A percentile compares a stretch with the other conserved stretches of the same genome.
phyloP scores from a whole-genome alignment of 2,797 vertebrate species.

The Harpagifer antarcticus region DNA sequence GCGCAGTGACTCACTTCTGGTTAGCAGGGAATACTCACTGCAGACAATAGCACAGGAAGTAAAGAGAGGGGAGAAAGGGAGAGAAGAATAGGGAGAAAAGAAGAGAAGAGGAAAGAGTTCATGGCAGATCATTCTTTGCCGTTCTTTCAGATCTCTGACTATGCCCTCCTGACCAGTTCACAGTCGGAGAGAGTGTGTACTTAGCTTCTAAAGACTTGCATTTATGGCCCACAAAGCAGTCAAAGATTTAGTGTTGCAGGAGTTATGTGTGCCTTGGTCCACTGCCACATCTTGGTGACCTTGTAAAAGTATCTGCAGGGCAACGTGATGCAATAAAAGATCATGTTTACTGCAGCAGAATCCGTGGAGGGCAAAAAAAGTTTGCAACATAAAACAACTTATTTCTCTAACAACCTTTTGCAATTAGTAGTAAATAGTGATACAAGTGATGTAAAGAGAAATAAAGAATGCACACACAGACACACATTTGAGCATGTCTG shows the following conservation, averaged over 20 bases:
- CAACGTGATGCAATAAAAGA: slow-evolving; percentile 81
- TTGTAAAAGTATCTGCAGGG: slow-evolving; percentile 84
- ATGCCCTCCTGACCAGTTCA: slow-evolving; percentile 33
- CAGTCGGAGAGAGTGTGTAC: slow-evolving; percentile 9
- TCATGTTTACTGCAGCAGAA: slow-evolving; percentile 61
- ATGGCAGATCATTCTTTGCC: slow-evolving; percentile 7
- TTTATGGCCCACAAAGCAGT: slow-evolving; percentile 55
- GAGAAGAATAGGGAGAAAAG: not conserved
- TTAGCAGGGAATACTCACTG: slow-evolving; percentile 39
- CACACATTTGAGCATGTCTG: slow-evolving; percentile 55
- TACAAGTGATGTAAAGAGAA: slow-evolving; percentile 61
- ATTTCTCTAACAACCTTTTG: slow-evolving; percentile 29
- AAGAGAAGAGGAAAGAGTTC: not conserved
- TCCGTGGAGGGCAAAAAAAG: slow-evolving; percentile 15
- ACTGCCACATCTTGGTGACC: slow-evolving; percentile 80
- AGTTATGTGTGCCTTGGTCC: slow-evolving; percentile 75
- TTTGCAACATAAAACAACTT: slow-evolving; percentile 33
- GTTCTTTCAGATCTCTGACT: slow-evolving; percentile 15
- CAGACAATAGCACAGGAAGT: slow-evolving; percentile 31
- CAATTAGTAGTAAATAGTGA: slow-evolving; percentile 61
- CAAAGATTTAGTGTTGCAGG: slow-evolving; percentile 61
- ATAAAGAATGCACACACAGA: slow-evolving; percentile 34
- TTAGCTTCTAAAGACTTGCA: slow-evolving; percentile 26
- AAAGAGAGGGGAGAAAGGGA: not conserved
- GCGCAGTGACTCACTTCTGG: slow-evolving; percentile 56